A percentile compares a stretch with the other conserved stretches of the same genome.
Evolutionary conservation across 2,888 invertebrate genomes (phyloP).

Genomic region (Cheilosia variabilis): DNA sequence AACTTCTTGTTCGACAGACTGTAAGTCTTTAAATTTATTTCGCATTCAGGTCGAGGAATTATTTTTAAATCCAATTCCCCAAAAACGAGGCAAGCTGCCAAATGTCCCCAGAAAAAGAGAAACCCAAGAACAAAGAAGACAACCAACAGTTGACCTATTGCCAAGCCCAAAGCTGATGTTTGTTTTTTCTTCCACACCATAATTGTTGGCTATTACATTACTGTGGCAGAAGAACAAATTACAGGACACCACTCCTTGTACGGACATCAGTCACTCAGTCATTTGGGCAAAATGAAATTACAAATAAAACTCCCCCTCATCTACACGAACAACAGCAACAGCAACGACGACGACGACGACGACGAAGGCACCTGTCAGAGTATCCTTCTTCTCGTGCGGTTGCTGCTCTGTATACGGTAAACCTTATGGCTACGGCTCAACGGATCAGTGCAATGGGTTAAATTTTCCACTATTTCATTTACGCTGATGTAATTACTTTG

Average conservation of each 20-base stretch:
- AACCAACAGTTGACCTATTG: conserved; percentile 41
- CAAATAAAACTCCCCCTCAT: conserved; percentile 35
- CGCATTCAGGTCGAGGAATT: neutral
- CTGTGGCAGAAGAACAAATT: conserved; percentile 47
- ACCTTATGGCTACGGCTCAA: conserved; percentile 8
- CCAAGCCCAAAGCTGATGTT: conserved; percentile 35
- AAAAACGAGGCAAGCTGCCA: conserved; percentile 16
- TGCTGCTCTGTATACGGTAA: neutral
- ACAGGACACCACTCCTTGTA: conserved; percentile 51
- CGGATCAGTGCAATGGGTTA: conserved; percentile 42
- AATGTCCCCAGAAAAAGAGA: conserved; percentile 4
- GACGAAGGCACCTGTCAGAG: conserved; percentile 45
- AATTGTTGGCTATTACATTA: conserved; percentile 53
- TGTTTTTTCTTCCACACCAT: conserved; percentile 19
- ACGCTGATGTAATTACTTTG: conserved; percentile 56
- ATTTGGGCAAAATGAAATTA: conserved; percentile 35
- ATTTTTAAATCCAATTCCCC: neutral
- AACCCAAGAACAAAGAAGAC: conserved; percentile 12
- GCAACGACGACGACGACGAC: neutral
- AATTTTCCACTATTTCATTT: conserved; percentile 52
- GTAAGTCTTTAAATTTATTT: neutral
- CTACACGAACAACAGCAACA: neutral
- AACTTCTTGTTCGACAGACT: neutral
- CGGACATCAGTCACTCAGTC: conserved; percentile 50
- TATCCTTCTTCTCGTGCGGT: conserved; percentile 11